Evolutionary conservation across 2,888 invertebrate species (phyloP).

Genomic region (Phortica magna): DNA sequence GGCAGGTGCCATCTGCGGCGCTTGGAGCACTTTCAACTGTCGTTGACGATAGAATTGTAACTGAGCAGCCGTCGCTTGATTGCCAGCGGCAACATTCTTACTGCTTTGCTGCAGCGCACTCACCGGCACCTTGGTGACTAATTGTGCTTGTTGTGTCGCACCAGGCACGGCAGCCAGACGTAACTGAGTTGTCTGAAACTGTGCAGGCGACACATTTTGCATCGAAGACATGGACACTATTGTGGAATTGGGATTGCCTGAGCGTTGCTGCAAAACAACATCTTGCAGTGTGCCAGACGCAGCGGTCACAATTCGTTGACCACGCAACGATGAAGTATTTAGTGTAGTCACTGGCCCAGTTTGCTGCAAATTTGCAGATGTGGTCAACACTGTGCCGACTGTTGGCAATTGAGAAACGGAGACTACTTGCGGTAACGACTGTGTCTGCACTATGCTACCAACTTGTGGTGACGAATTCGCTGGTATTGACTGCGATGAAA

Average conservation of each 20-base stretch:
- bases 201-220: slow-evolving; percentile 72
- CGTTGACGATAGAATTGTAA: slow-evolving; percentile 77
- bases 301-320: slow-evolving; percentile 76
- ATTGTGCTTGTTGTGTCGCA: slow-evolving; percentile 64
- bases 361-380: slow-evolving; percentile 72
- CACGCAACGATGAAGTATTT: slow-evolving; percentile 74
- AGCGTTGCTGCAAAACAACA: slow-evolving; percentile 76
- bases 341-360: slow-evolving; percentile 75
- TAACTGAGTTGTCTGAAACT: slow-evolving; percentile 75
- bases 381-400: slow-evolving; percentile 76
- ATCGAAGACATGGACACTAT: slow-evolving; percentile 77
- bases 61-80: slow-evolving; percentile 71
- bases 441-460: slow-evolving; percentile 76
- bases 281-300: slow-evolving; percentile 73
- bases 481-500: slow-evolving; percentile 73
- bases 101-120: slow-evolving; percentile 74
- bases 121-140: slow-evolving; percentile 76
- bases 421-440: slow-evolving; percentile 77
- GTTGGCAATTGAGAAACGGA: slow-evolving; percentile 78
- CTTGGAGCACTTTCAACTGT: slow-evolving; percentile 74
- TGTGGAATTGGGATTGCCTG: slow-evolving; percentile 75
- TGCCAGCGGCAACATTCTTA: slow-evolving; percentile 64
- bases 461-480: slow-evolving; percentile 69
- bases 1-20: slow-evolving; percentile 49
- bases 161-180: slow-evolving; percentile 73